Evolutionary conservation across 2,113 vertebrate genomes (phyloP), one percentile per base, ranked within the genome.

Genomic region (Casuarius casuarius): DNA sequence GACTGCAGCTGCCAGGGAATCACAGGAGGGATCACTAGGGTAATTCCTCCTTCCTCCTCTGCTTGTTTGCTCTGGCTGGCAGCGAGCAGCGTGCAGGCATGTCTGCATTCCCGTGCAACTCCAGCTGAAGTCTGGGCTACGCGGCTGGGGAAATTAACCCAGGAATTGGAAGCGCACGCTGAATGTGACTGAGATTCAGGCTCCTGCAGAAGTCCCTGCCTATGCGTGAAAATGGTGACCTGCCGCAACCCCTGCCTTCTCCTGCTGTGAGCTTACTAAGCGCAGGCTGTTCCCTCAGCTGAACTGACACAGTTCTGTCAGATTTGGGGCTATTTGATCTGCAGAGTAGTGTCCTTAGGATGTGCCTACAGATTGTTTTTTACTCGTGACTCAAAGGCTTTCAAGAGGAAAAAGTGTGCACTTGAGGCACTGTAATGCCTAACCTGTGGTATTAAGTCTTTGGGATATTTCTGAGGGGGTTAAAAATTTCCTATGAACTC

Each of bases 221-320:
- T 89, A 48, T 33, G 74, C 54, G 72, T 51, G 61, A 86, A 71
- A 88, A 77, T 0, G 2, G 68, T 75, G 92, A 94, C 83, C 80
- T 44, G 65, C 48, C 66, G 35, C 66, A 80, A 70, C 68, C 87
- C 73, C 54, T 68, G 95, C 70, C 73, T 87, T 68, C 67, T 72
- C 80, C 86, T 77, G 49, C 87, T 94, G 84, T 44, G 81, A 95
- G 84, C 40, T 91, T 88, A 90, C 84, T 40, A 35, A 89, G 42
- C 74, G 70, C 70, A 59, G 90, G 52, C 85, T 95, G 95, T 88
- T 87, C 44, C 94, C 89, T 93, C 90, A 49, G 80, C 59, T 94
- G 93, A 94, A 97, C 94, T 88, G 94, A 84, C 92, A 96, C 73
- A 15, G 59, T 94, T 94, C 90, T 89, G 90, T 94, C 94, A 91